These are phyloP conservation scores for Ophiothrix spiculata DNA, from an alignment of 35 echinoderm and acorn worm genomes.

Conservation along the genomic window DNA sequence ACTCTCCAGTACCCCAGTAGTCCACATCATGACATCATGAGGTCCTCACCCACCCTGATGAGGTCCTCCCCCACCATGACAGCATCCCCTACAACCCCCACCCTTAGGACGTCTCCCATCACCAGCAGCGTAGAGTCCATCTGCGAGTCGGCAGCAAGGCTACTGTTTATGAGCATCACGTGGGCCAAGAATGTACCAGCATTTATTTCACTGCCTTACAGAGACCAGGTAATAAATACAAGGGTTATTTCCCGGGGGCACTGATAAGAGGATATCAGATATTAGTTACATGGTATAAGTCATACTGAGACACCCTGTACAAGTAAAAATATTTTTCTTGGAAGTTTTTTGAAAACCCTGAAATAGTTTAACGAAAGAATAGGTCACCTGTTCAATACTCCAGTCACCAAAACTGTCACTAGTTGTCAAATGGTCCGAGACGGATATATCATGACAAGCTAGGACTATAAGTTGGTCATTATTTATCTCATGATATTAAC, in stretches of 20 bases:
- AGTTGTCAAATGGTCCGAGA: neutral
- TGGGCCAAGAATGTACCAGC: constrained; percentile 98
- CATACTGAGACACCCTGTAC: too few species aligned
- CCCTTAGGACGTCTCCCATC: too few species aligned
- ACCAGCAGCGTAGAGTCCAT: constrained; percentile 58
- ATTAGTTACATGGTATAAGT: too few species aligned
- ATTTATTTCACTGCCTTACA: constrained; percentile 69
- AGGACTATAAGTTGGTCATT: too few species aligned
- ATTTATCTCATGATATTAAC: too few species aligned
- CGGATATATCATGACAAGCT: neutral
- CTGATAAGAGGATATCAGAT: too few species aligned
- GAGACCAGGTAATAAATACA: constrained; percentile 65
- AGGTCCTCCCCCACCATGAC: neutral
- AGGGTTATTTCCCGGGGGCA: too few species aligned
- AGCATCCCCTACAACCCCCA: too few species aligned
- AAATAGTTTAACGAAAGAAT: neutral
- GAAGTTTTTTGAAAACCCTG: neutral
- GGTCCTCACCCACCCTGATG: neutral
- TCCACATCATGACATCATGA: constrained; percentile 30
- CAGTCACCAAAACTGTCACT: too few species aligned
- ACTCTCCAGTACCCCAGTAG: constrained; percentile 17
- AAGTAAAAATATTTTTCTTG: too few species aligned
- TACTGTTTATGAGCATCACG: constrained; percentile 98
- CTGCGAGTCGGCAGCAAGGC: constrained; percentile 79
- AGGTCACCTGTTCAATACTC: too few species aligned